phyloP scores from a whole-genome alignment of 2,797 vertebrate genomes.

The Chromis chromis region DNA sequence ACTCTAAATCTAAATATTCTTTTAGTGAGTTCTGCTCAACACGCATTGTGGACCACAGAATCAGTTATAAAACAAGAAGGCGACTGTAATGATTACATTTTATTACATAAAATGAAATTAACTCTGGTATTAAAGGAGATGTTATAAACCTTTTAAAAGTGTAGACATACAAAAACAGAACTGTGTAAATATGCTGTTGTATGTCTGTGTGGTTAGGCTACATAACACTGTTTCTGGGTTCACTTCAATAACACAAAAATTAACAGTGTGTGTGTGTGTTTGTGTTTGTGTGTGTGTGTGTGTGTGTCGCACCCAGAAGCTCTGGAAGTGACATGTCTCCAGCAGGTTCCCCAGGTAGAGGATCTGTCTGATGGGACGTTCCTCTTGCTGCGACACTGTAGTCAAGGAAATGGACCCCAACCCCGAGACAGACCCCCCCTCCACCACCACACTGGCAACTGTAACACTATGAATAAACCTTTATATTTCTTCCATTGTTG shows the following conservation, averaged over 20 bases:
- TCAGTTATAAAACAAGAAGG: too few species aligned
- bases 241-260: too few species aligned
- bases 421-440: neutral
- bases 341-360: slow-evolving; percentile 93
- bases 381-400: slow-evolving; percentile 90
- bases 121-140: neutral
- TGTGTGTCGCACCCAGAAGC: slow-evolving; percentile 89
- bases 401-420: slow-evolving; percentile 80
- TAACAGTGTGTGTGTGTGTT: neutral
- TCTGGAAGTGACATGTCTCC: slow-evolving; percentile 95
- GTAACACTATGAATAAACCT: too few species aligned
- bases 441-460: neutral
- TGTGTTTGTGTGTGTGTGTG: slow-evolving; percentile 6
- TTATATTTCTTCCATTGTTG: neutral
- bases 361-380: slow-evolving; percentile 93
- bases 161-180: too few species aligned
- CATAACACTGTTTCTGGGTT: too few species aligned
- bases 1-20: too few species aligned
- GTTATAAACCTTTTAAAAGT: too few species aligned
- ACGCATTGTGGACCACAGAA: too few species aligned
- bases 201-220: neutral
- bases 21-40: too few species aligned
- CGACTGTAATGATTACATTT: neutral
- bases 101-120: neutral
- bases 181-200: neutral